Evolutionary conservation across 2,113 vertebrate genomes (phyloP), one percentile per base, ranked within the genome.

Genomic region (Aepyceros melampus): DNA sequence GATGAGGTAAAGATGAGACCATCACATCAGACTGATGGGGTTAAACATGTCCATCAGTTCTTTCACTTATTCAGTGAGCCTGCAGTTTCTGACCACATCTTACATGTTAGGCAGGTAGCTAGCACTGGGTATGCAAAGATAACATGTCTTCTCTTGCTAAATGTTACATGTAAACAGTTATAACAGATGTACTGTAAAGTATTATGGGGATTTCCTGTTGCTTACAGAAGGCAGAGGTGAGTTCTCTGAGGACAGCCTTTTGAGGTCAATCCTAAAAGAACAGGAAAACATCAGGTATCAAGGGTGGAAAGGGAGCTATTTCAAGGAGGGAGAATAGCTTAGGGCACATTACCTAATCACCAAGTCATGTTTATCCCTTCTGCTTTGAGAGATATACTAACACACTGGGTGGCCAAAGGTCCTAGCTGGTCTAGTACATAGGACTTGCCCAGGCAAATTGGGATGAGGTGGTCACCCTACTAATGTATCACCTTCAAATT

Each of bases 241-340:
- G 16, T 93, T 96, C 58, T 94, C 33, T 60, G 31, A 74, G 43
- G 40, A 94, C 67, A 92, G 83, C 23, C 4, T 85, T 95, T 58
- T 87, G 43, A 91, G 81, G 16, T 81, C 84, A 95, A 90, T 64
- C 45, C 27, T 90, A 74, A 88, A 94, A 81, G 36, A 71, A 58
- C 9, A 92, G 45, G 43, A 93, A 98, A 94, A 92, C 47, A 90
- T 21, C n/a, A 45, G 49, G n/a, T 89, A 91, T 49, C 49, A 83
- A 15, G 49, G 49, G 43, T 86, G 15, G n/a, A 92, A 81, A 76
- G 56, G 21, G 47, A 87, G n/a, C 71, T 49, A 8, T 81, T 88
- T 85, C 47, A n/a, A 53, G 29, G 55, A 87, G 49, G 36, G 17
- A 91, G 62, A 95, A 82, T 9, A 92, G 78, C 60, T 62, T 56